Base-by-base conservation (phyloP, 1,140 invertebrate genomes). In the Sarcophaga bullata region DNA sequence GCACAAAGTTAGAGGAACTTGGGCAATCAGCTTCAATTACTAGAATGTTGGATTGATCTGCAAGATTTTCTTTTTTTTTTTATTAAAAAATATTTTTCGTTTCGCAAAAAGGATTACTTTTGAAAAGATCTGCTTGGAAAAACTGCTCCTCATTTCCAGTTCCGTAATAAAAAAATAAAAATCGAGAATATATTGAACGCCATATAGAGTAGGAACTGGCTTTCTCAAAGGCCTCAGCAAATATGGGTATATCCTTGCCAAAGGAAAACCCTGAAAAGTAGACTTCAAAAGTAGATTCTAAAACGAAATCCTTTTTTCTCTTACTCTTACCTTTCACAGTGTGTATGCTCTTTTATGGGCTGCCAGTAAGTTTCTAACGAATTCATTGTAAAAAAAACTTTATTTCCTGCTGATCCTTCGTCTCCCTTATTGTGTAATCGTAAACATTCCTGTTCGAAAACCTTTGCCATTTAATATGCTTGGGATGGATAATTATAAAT, bases 251-350 rank as follows among this genome's bases (percentile, higher is more conserved):
- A 15, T 89, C 81, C n/a, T 89, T 84, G 68, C 89, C 85, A 78
- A 89, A 89, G 3, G 58, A 37, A 89, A 89, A 0, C 80, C 82
- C 88, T 89, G 49, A 86, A 62, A 50, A 76, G 5, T n/a, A 8
- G 37, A 37, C 37, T 37, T 10, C 11, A 75, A 48, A 7, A 48
- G 0, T 75, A 7, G n/a, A n/a, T n/a, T n/a, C n/a, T n/a, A 15
- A 75, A 62, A 46, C 5, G n/a, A 48, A 73, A 49, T 11, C 15
- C 19, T 13, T 62, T 13, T 62, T 62, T 62, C 15, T 62, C 19
- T 62, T n/a, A n/a, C 73, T 49, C 76, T 85, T 49, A 89, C 88
- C 87, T n/a, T n/a, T 89, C 86, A 82, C 88, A 89, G 58, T 89
- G 84, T 0, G 85, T 75, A 17, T 84, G 49, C 48, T 88, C 86